These are phyloP conservation scores for Drosophila lacertosa DNA, from an alignment of 1,140 invertebrate species.

Conservation along the genomic window DNA sequence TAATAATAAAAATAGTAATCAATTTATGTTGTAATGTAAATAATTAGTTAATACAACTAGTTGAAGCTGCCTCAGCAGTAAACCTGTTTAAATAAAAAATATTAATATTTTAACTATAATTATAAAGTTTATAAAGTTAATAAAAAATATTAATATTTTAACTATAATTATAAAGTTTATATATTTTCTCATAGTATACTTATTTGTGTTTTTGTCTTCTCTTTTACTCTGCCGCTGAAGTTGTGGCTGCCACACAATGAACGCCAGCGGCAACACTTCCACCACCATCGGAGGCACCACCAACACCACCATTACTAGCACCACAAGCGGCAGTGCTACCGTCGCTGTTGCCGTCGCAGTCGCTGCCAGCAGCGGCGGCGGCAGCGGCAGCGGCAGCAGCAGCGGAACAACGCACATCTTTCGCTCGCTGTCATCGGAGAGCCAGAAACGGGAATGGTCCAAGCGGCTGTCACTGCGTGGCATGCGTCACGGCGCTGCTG, in stretches of 20 bases:
- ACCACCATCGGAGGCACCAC: background rate
- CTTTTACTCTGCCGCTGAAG: too few relatives aligned
- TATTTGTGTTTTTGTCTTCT: too few relatives aligned
- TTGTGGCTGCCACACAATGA: conserved; percentile 41
- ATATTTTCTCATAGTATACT: too few relatives aligned
- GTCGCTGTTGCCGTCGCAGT: conserved; percentile 11
- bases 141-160: too few relatives aligned
- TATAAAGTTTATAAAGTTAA: too few relatives aligned
- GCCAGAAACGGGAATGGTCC: conserved; percentile 86
- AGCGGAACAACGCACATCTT: conserved; percentile 70
- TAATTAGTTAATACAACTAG: too few relatives aligned
- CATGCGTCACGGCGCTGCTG: conserved; percentile 83
- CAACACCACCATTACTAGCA: conserved; percentile 11
- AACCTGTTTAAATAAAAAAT: too few relatives aligned
- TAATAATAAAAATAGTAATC: too few relatives aligned
- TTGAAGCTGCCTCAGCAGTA: too few relatives aligned
- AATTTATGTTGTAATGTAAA: too few relatives aligned
- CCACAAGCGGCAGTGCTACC: background rate
- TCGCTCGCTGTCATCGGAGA: conserved; percentile 84
- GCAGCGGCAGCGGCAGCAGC: background rate
- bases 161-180: too few relatives aligned
- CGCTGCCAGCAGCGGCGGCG: background rate
- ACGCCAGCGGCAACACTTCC: conserved; percentile 17
- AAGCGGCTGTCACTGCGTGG: conserved; percentile 86
- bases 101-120: too few relatives aligned